Base-by-base conservation (phyloP, 2,888 invertebrate species). In the Drosophila cognata region DNA sequence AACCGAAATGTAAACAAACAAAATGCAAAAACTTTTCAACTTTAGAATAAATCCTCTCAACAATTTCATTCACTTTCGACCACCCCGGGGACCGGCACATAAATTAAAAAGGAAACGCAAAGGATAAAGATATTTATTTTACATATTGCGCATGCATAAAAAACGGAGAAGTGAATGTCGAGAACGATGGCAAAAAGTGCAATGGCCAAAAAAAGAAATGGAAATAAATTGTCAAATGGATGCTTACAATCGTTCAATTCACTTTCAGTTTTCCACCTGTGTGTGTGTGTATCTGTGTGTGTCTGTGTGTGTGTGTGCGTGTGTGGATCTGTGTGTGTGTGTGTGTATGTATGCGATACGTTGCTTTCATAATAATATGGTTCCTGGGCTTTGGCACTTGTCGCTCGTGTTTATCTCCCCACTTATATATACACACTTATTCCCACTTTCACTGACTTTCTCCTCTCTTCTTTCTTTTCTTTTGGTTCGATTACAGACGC, bases 401-500 rank as follows among this genome's bases (percentile, higher is more conserved):
- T 66, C 71, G 70, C 57, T 74, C 41, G 36, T 67, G 79, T 70
- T 87, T 77, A 62, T 63, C 63, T 31, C 10, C 62, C 38, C 52
- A 57, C 29, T 67, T 55, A 41, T n/a, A 8, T 21, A 18, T 16
- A 38, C 16, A 29, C 29, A 16, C 31, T 28, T 13, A 13, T 7
- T 28, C 36, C 18, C 31, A 18, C 58, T 48, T 61, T 62, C 29
- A 46, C 38, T 59, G 29, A 65, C 46, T 74, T 41, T 31, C 18
- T 16, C 56, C 25, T 64, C 10, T 56, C 21, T 60, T 55, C 43
- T 62, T 74, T 48, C 29, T 2, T 50, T 31, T 52, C 36, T 33
- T 50, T 61, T 53, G 46, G 43, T 69, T 69, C 36, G 48, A 63
- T 84, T 81, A 41, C 94, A 98, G 98, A 97, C 98, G 57, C 94